Percentiles rank a stretch among this genome's conserved stretches.
phyloP scores from a whole-genome alignment of 2,888 invertebrate species.

The Netelia virgata region DNA sequence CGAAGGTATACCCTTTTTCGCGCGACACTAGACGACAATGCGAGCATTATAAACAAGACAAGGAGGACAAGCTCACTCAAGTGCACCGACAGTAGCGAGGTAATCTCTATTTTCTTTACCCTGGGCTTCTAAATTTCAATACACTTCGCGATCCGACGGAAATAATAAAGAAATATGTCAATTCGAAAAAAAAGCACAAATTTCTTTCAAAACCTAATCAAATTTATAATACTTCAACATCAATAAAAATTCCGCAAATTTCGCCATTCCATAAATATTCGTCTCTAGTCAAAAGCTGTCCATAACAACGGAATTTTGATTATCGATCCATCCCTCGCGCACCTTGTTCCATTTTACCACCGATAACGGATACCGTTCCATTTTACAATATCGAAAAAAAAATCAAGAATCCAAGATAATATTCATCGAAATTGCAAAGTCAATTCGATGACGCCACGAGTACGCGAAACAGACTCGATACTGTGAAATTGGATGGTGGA shows the following conservation, averaged over 20 bases:
- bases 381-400: not conserved
- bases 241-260: too few species aligned
- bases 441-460: not conserved
- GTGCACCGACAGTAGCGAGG: slow-evolving; percentile 23
- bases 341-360: too few species aligned
- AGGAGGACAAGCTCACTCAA: slow-evolving; percentile 21
- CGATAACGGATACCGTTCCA: not conserved
- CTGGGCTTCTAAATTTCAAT: not conserved
- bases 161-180: not conserved
- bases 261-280: too few species aligned
- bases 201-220: not conserved
- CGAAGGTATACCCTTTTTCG: slow-evolving; percentile 28
- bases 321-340: too few species aligned
- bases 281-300: too few species aligned
- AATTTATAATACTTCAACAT: too few species aligned
- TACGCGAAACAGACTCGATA: not conserved
- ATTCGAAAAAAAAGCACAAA: not conserved
- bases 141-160: not conserved
- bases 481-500: slow-evolving; percentile 12
- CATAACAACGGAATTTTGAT: too few species aligned
- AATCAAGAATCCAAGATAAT: not conserved
- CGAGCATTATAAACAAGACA: slow-evolving; percentile 34
- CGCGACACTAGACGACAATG: slow-evolving; percentile 20
- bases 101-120: slow-evolving; percentile 32
- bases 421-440: not conserved